These are phyloP conservation scores for Athene noctua DNA, from an alignment of 2,113 vertebrate genomes.

Conservation along the genomic window DNA sequence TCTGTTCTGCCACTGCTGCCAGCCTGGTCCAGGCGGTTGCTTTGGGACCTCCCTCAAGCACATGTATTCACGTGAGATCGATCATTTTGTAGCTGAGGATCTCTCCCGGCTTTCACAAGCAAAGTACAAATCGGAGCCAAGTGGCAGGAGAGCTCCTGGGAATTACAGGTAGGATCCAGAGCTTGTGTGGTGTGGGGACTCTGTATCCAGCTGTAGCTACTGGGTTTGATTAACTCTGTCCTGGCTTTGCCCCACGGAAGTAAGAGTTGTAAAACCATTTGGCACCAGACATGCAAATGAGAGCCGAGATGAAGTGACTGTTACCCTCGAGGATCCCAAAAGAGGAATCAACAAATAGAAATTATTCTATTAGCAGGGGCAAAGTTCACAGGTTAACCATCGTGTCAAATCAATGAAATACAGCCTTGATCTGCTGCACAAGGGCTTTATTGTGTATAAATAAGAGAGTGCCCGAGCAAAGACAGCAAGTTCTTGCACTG, in stretches of 20 bases:
- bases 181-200: not conserved
- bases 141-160: not conserved
- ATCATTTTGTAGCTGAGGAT: not conserved
- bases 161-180: not conserved
- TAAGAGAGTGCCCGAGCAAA: constrained; percentile 40
- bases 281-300: constrained; percentile 27
- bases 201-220: not conserved
- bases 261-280: not conserved
- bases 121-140: not conserved
- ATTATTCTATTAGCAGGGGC: constrained; percentile 57
- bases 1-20: not conserved
- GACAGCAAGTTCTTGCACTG: constrained; percentile 35
- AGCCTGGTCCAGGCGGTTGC: not conserved
- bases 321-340: constrained; percentile 6
- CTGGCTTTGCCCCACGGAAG: not conserved
- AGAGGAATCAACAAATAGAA: constrained; percentile 64
- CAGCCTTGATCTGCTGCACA: constrained; percentile 58
- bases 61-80: fast-evolving
- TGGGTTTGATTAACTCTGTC: not conserved
- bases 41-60: not conserved
- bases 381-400: constrained; percentile 65
- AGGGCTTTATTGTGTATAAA: constrained; percentile 54
- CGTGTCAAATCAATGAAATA: constrained; percentile 59
- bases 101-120: not conserved
- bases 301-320: not conserved